Conservation (phyloP, 2,888 invertebrate genomes). For the Neoascia interrupta region DNA sequence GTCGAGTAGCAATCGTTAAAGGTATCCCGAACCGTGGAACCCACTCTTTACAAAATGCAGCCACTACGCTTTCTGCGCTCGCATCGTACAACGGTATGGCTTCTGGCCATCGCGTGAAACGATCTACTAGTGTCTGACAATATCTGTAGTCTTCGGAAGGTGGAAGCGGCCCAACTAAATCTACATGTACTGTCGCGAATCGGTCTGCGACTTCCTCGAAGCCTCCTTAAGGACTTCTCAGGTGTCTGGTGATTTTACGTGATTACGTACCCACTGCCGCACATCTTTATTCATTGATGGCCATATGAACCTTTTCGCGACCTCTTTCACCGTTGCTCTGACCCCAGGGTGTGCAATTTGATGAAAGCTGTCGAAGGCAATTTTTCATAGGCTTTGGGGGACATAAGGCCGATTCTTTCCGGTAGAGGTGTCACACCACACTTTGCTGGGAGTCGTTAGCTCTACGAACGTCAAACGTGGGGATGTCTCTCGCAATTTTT, state of each 20-base stretch:
- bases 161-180: conserved; percentile 18
- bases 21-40: too few relatives aligned
- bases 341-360: conserved; percentile 39
- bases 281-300: too few relatives aligned
- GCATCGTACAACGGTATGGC: too few relatives aligned
- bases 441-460: background rate
- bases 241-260: conserved; percentile 6
- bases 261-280: too few relatives aligned
- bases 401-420: conserved; percentile 51
- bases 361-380: conserved; percentile 48
- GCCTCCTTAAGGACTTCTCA: background rate
- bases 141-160: background rate
- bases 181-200: conserved; percentile 12
- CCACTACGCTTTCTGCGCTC: too few relatives aligned
- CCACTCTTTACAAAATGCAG: too few relatives aligned
- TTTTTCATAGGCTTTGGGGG: conserved; percentile 42
- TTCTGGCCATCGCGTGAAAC: conserved; percentile 6
- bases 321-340: background rate
- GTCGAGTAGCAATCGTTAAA: conserved; percentile 73
- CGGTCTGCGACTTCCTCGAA: background rate
- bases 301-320: conserved; percentile 70
- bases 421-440: conserved; percentile 39
- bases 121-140: conserved; percentile 9
- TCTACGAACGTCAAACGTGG: too few relatives aligned
- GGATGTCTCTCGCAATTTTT: too few relatives aligned